These are phyloP conservation scores for Dysdera silvatica DNA, from an alignment of 1,140 invertebrate genomes.

Conservation along the genomic window DNA sequence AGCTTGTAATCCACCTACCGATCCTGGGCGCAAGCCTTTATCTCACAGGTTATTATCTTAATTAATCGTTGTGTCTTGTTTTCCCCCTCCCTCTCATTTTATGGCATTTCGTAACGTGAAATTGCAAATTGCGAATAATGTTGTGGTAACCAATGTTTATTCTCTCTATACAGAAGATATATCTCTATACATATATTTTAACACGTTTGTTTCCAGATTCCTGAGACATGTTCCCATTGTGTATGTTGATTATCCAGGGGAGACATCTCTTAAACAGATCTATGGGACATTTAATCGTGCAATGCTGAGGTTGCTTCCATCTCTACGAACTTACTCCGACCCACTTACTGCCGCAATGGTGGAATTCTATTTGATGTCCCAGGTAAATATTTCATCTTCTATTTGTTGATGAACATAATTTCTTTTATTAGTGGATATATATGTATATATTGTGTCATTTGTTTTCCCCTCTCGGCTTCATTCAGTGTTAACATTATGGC, in stretches of 20 bases:
- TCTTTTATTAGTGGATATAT: too few species aligned
- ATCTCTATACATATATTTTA: neutral
- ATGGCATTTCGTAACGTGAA: too few species aligned
- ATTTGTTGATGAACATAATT: neutral
- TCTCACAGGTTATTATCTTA: constrained; percentile 61
- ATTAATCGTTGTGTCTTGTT: neutral
- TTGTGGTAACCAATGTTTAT: too few species aligned
- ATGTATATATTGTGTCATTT: too few species aligned
- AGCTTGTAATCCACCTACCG: constrained; percentile 98
- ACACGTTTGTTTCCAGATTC: constrained; percentile 44
- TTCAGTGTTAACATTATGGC: too few species aligned
- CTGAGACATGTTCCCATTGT: constrained; percentile 93
- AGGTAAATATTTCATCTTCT: constrained; percentile 47
- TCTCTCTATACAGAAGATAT: too few species aligned
- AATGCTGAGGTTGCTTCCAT: constrained; percentile 87
- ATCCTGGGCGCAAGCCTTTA: constrained; percentile 95
- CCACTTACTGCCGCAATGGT: constrained; percentile 98
- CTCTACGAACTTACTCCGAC: constrained; percentile 84
- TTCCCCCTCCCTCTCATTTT: too few species aligned
- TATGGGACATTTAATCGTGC: constrained; percentile 97
- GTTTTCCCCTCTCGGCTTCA: too few species aligned
- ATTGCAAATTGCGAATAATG: too few species aligned
- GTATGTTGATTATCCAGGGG: constrained; percentile 98
- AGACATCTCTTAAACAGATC: constrained; percentile 94
- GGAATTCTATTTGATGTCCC: constrained; percentile 92